These are phyloP conservation scores for Drosophila colorata DNA, from an alignment of 2,888 invertebrate species.

Conservation along the genomic window DNA sequence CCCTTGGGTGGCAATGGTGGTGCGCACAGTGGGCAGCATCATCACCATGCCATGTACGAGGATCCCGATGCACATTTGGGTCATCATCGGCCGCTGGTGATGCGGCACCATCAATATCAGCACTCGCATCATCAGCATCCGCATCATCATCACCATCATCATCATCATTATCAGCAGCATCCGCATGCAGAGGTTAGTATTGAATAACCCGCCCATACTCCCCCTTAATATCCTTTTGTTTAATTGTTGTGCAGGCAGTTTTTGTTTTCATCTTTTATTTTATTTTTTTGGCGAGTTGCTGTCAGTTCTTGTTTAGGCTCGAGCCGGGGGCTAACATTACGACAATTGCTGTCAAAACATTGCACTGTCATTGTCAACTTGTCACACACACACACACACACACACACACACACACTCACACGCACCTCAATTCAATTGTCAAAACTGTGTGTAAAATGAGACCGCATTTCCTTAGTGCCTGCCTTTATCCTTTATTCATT, in stretches of 20 bases:
- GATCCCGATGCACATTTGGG: constrained; percentile 89
- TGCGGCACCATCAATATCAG: constrained; percentile 84
- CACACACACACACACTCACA: constrained; percentile 10
- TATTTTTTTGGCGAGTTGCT: neutral
- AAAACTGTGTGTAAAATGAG: constrained; percentile 61
- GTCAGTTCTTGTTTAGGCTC: constrained; percentile 20
- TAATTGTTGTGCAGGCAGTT: constrained; percentile 53
- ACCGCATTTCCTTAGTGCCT: constrained; percentile 66
- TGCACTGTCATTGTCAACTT: constrained; percentile 66
- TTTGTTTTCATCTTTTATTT: neutral
- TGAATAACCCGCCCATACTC: neutral
- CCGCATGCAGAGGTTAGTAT: constrained; percentile 84
- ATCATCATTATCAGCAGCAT: constrained; percentile 77
- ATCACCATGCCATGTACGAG: constrained; percentile 87
- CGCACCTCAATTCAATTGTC: constrained; percentile 52
- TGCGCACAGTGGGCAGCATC: constrained; percentile 86
- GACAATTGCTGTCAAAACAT: constrained; percentile 80
- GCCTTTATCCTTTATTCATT: constrained; percentile 35
- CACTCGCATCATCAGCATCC: constrained; percentile 58
- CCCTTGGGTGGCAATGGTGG: constrained; percentile 82
- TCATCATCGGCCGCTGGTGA: constrained; percentile 86
- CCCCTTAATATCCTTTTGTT: constrained; percentile 12
- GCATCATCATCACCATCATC: constrained; percentile 79
- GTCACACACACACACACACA: constrained; percentile 38
- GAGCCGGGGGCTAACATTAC: constrained; percentile 61